A percentile compares a stretch with the other conserved stretches of the same genome.
Evolutionary conservation across 1,140 invertebrate genomes (phyloP).

Genomic region (Drosophila insularis): DNA sequence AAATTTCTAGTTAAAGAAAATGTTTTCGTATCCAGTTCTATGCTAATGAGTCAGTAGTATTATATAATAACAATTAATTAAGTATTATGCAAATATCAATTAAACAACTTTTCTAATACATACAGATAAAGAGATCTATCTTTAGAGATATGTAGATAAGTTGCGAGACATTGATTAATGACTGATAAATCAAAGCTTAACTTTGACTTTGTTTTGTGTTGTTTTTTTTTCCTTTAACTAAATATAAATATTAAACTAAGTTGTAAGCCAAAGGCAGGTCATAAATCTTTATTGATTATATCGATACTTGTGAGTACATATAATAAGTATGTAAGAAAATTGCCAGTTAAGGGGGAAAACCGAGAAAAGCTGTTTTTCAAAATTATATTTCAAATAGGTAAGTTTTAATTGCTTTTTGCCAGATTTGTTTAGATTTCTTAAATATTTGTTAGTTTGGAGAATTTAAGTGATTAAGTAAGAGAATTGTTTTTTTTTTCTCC

Average conservation of each 20-base stretch:
- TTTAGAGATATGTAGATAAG: background rate
- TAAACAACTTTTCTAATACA: background rate
- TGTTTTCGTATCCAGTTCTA: no score
- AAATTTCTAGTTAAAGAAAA: no score
- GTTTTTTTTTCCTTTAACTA: background rate
- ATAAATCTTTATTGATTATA: conserved; percentile 1
- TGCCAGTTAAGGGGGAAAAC: background rate
- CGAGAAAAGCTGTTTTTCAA: no score
- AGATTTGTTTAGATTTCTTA: no score
- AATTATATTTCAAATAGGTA: background rate
- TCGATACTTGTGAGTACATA: background rate
- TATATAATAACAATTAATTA: background rate
- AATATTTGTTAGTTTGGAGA: no score
- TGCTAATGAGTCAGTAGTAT: no score
- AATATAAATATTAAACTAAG: conserved; percentile 2
- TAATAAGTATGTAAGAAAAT: background rate
- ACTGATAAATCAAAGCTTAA: background rate
- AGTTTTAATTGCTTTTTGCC: background rate
- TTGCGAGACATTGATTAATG: conserved; percentile 2
- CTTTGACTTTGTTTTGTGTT: background rate
- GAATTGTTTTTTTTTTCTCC: no score
- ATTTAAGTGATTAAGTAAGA: no score
- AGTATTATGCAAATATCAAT: background rate
- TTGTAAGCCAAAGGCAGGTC: background rate
- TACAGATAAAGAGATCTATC: no score